Percentiles rank a stretch among this genome's conserved stretches.
These are phyloP conservation scores for Patella ulyssiponensis DNA, from an alignment of 2,888 invertebrate species.

Conservation along the genomic window DNA sequence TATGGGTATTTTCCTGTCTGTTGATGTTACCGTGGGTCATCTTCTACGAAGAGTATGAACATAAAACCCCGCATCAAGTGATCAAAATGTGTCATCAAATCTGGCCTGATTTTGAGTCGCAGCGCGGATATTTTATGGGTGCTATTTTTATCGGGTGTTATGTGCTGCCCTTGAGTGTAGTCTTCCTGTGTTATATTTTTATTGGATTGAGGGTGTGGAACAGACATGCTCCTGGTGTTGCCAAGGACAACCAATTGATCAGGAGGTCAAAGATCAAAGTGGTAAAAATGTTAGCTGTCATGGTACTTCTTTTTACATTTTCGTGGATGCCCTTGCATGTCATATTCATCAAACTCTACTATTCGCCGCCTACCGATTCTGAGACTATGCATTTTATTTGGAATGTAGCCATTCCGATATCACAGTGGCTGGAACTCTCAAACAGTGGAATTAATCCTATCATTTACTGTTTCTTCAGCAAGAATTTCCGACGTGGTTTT, in stretches of 20 bases:
- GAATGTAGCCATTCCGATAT: constrained; percentile 82
- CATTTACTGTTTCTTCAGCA: constrained; percentile 94
- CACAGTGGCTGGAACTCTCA: constrained; percentile 94
- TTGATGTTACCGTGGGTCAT: constrained; percentile 91
- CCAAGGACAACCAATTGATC: constrained; percentile 73
- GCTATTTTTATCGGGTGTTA: constrained; percentile 91
- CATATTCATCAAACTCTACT: constrained; percentile 77
- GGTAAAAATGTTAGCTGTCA: constrained; percentile 92
- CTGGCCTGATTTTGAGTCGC: constrained; percentile 88
- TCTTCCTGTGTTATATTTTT: constrained; percentile 90
- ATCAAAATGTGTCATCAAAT: constrained; percentile 64
- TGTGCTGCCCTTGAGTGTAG: constrained; percentile 89
- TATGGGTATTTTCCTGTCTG: constrained; percentile 88
- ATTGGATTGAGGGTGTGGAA: constrained; percentile 93
- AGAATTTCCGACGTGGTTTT: constrained; percentile 92
- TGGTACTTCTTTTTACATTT: constrained; percentile 90
- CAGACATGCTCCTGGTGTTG: constrained; percentile 89
- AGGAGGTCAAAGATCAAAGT: constrained; percentile 93
- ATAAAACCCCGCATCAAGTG: constrained; percentile 18
- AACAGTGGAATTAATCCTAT: constrained; percentile 97
- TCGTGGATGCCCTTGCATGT: constrained; percentile 93
- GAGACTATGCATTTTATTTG: constrained; percentile 80
- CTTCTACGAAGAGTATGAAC: constrained; percentile 80
- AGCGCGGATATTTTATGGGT: constrained; percentile 87
- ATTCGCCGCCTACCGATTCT: constrained; percentile 76